Evolutionary conservation across 23 tunicate genomes (phyloP).

Genomic region (Diplosoma virens): DNA sequence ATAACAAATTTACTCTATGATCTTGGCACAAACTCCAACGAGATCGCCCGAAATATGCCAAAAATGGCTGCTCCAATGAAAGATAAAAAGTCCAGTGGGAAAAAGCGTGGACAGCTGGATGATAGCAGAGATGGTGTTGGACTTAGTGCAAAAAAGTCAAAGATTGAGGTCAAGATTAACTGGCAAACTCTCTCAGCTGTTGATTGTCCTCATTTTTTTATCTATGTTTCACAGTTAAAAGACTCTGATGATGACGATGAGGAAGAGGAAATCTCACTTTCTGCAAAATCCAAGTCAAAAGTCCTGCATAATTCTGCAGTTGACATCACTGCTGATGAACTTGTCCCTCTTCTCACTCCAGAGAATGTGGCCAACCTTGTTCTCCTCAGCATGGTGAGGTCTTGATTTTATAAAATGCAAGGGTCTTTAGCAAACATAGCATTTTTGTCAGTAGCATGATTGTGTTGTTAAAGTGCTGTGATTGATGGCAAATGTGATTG

Average conservation of each 20-base stretch:
- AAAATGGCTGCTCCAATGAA: slow-evolving; percentile 20
- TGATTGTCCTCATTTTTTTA: neutral
- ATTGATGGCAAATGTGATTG: too few relatives aligned
- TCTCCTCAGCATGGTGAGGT: slow-evolving; percentile 76
- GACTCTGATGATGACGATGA: slow-evolving; percentile 63
- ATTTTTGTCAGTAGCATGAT: too few relatives aligned
- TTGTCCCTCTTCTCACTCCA: slow-evolving; percentile 64
- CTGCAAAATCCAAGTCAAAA: neutral
- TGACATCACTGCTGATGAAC: slow-evolving; percentile 82
- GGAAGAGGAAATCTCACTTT: slow-evolving; percentile 14
- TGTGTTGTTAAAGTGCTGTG: too few relatives aligned
- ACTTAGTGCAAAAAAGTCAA: slow-evolving; percentile 41
- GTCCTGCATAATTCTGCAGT: slow-evolving; percentile 57
- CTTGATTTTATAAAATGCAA: too few relatives aligned
- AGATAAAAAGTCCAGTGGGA: slow-evolving; percentile 37
- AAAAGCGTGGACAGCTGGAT: slow-evolving; percentile 34
- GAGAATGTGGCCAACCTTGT: slow-evolving; percentile 95
- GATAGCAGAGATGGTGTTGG: slow-evolving; percentile 24
- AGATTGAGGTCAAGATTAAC: slow-evolving; percentile 59
- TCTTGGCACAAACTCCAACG: slow-evolving; percentile 73
- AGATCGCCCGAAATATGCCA: slow-evolving; percentile 80
- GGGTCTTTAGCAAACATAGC: too few relatives aligned
- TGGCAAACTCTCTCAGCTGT: too few relatives aligned
- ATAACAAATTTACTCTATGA: slow-evolving; percentile 83
- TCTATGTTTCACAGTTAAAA: slow-evolving; percentile 20